Conservation (phyloP, 2,888 invertebrate genomes). For the Hyles lineata region DNA sequence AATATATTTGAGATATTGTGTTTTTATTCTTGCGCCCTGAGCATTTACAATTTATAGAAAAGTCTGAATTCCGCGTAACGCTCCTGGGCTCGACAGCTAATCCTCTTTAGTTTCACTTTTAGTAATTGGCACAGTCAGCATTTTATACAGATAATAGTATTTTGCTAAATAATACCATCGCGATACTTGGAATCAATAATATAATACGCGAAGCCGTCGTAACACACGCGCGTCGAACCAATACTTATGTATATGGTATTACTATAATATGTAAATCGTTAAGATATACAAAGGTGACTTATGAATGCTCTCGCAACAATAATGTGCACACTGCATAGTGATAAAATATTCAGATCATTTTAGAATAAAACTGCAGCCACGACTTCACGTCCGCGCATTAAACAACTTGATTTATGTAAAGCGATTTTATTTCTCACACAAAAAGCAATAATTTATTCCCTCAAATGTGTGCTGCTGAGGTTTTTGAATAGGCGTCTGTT, state of each 20-base stretch:
- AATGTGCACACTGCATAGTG: background rate
- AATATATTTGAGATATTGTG: too few species aligned
- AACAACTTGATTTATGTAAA: background rate
- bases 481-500: background rate
- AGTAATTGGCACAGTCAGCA: background rate
- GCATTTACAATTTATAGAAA: too few species aligned
- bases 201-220: background rate
- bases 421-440: background rate
- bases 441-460: background rate
- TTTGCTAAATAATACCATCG: background rate
- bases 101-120: too few species aligned
- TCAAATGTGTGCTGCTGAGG: background rate
- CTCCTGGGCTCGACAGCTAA: too few species aligned
- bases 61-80: too few species aligned
- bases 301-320: conserved; percentile 4
- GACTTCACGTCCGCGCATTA: background rate
- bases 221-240: background rate
- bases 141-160: background rate
- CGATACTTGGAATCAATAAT: conserved; percentile 6
- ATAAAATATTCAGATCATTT: conserved; percentile 3
- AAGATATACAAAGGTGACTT: conserved; percentile 15
- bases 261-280: conserved; percentile 5
- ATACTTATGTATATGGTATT: background rate
- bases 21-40: too few species aligned
- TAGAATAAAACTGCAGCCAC: background rate